Evolutionary conservation across 2,797 vertebrate species (phyloP), one percentile per base, ranked within the genome.

Genomic region (Sebastiscus tertius): DNA sequence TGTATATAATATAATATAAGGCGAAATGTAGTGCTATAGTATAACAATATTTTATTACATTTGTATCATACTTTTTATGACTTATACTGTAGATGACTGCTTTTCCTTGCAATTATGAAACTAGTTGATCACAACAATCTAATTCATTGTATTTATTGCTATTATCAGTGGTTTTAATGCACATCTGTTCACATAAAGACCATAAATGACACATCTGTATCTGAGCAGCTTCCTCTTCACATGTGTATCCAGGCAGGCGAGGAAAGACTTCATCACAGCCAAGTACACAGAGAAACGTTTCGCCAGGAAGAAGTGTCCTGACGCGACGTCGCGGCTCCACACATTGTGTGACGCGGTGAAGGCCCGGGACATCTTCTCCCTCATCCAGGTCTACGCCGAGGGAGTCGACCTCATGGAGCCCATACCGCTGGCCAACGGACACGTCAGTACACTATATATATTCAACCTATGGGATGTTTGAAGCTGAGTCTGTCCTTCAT

Each of bases 191-290:
- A 24, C 22, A 9, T 8, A 8, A 24, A 72, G 11, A 22, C 16
- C 14, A 18, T 14, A 34, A 34, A 26, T 39, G 33, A 46, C 6
- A 4, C 20, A 54, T 66, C 77, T 65, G 24, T 59, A 11, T 4
- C 56, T 60, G 20, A 77, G 27, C 75, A 4, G 33, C 46, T 70
- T 58, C 31, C 14, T 63, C 60, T 10, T 46, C 4, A 3, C 3
- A 3, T 78, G 72, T 33, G 14, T 39, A 39, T 64, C 84, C 94
- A 99, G 98, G 98, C 97, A 97, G 86, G 97, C 97, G 72, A 96
- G 98, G 91, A 99, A 99, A 95, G 98, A 99, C 95, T 99, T 99
- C 93, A 99, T 99, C 90, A 97, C 95, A 3, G 97, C 98, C 89
- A 99, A 99, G 91, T 99, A 99, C 94, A 98, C 97, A 3, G 98